A percentile compares a stretch with the other conserved stretches of the same genome.
phyloP scores from a whole-genome alignment of 2,888 invertebrate genomes.

The Nemotelus pantherinus region DNA sequence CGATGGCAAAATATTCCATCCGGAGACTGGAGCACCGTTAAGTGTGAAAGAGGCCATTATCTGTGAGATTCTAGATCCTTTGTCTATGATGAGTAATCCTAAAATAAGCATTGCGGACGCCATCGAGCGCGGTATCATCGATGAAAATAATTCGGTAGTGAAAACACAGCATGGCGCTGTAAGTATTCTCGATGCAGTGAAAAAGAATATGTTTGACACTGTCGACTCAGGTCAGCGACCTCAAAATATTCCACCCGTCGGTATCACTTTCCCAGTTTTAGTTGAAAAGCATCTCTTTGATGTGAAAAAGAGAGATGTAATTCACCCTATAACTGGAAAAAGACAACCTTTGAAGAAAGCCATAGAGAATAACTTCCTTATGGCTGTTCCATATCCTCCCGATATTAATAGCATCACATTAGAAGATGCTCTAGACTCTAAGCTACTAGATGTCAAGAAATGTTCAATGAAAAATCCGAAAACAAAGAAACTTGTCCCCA shows the following conservation, averaged over 20 bases:
- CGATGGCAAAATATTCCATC: conserved; percentile 82
- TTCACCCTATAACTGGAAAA: conserved; percentile 78
- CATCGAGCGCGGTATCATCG: conserved; percentile 75
- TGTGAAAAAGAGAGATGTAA: conserved; percentile 72
- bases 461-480: conserved; percentile 78
- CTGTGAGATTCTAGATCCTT: conserved; percentile 87
- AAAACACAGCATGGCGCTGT: conserved; percentile 72
- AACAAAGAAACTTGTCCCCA: conserved; percentile 74
- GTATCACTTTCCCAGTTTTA: conserved; percentile 85
- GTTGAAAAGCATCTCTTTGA: conserved; percentile 79
- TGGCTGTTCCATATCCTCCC: conserved; percentile 80
- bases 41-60: conserved; percentile 85
- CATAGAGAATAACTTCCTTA: conserved; percentile 78
- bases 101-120: conserved; percentile 81
- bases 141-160: conserved; percentile 75
- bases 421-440: conserved; percentile 75
- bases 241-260: conserved; percentile 78
- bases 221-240: conserved; percentile 58
- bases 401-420: conserved; percentile 74
- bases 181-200: conserved; percentile 76
- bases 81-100: conserved; percentile 75
- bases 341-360: conserved; percentile 74
- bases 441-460: conserved; percentile 73
- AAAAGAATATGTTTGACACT: conserved; percentile 71
- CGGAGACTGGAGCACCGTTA: conserved; percentile 83